Evolutionary conservation across 1,140 invertebrate genomes (phyloP), one percentile per base, ranked within the genome.

Genomic region (Drosophila pseudoananassae): DNA sequence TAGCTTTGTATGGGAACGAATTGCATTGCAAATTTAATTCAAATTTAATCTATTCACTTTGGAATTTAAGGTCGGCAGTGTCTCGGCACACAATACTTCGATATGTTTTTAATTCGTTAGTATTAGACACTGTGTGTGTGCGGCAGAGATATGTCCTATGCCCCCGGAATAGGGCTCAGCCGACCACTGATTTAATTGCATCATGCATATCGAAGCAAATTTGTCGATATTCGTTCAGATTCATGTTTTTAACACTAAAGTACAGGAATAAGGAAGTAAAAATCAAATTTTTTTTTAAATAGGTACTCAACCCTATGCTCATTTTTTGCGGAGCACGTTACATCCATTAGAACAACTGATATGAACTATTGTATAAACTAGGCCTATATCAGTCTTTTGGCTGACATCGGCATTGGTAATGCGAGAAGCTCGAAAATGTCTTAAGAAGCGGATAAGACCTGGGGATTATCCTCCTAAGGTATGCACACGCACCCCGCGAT

Each of bases 381-480:
- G 1, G 14, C 1, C 40, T 2, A 17, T 17, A 43, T 9, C 15
- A 15, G 40, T 9, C 40, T 58, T 64, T 27, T 6, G 17, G 61
- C 64, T 68, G 64, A 68, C 64, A 15, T 6, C 33, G 20, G 31
- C 25, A 17, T 20, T 38, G 43, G 61, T 61, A 70, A 78, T 17
- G 38, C 66, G 69, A 81, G 73, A 60, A n/a, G 43, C 61, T 38
- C 40, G 58, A 63, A 38, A 71, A 85, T 78, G 82, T 58, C 74
- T 78, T 85, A 87, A 88, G 75, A 33, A 7, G 20, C 38, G 45
- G 78, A 38, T 87, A 71, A 87, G 68, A 23, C 40, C 5, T 31
- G 27, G 56, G 47, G 31, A 56, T 85, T 76, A 87, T 87, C 83
- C 65, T 20, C 23, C 6, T 20, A 46, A 75, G 73, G 65, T 53